phyloP scores from a whole-genome alignment of 2,888 invertebrate genomes.

The Ennomos quercinarius region DNA sequence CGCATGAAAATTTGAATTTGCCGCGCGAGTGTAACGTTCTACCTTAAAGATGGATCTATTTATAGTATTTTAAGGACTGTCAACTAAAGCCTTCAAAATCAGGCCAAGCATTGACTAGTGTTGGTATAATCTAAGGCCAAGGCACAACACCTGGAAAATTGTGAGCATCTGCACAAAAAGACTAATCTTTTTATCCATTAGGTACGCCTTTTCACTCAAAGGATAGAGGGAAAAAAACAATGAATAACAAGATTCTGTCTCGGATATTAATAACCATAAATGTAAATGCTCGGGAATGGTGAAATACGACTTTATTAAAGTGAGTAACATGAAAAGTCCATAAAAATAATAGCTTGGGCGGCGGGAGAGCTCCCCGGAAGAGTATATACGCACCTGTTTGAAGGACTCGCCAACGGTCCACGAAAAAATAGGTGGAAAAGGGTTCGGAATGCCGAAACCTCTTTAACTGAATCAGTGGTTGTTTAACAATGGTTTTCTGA shows the following conservation, averaged over 20 bases:
- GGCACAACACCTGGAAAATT: background rate
- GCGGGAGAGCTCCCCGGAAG: constrained; percentile 38
- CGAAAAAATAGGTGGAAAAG: constrained; percentile 14
- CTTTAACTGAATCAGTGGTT: constrained; percentile 2
- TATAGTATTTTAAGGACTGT: too few relatives aligned
- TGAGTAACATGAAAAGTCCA: constrained; percentile 60
- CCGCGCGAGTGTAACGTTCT: too few relatives aligned
- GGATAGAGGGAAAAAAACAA: constrained; percentile 23
- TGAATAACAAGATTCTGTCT: constrained; percentile 38
- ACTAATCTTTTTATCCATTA: constrained; percentile 29
- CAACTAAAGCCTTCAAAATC: too few relatives aligned
- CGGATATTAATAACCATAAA: constrained; percentile 47
- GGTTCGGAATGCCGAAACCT: too few relatives aligned
- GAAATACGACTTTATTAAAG: constrained; percentile 54
- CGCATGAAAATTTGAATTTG: too few relatives aligned
- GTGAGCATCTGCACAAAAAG: constrained; percentile 11
- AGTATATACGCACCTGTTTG: constrained; percentile 45
- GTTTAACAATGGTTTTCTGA: too few relatives aligned
- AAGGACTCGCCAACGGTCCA: constrained; percentile 36
- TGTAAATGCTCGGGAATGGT: constrained; percentile 56
- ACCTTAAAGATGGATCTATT: too few relatives aligned
- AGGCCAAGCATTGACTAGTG: too few relatives aligned
- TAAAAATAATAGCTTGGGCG: constrained; percentile 55
- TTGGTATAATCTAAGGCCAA: too few relatives aligned
- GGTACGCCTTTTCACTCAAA: constrained; percentile 25